Percentiles rank a stretch among this genome's conserved stretches.
Conservation (phyloP, 2,888 invertebrate genomes). For the Sinotaia quadrata region DNA sequence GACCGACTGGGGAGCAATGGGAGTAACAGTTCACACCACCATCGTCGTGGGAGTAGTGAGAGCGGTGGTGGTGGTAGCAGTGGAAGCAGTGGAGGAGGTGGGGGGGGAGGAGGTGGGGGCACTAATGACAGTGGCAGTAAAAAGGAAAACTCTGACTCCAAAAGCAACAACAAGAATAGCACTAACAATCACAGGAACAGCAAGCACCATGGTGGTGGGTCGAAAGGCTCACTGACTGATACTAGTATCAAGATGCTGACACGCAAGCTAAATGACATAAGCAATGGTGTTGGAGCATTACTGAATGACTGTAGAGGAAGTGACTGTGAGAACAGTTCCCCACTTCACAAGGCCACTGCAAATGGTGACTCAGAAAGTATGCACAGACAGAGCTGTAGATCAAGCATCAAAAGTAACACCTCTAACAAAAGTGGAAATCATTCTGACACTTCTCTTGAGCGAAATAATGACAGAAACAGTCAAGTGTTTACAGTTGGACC, state of each 20-base stretch:
- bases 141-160: conserved; percentile 41
- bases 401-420: conserved; percentile 10
- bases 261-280: conserved; percentile 27
- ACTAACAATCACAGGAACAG: conserved; percentile 21
- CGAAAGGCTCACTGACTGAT: conserved; percentile 21
- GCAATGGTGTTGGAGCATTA: conserved; percentile 21
- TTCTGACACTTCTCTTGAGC: neutral
- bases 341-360: neutral
- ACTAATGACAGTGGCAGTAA: conserved; percentile 47
- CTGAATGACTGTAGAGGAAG: conserved; percentile 26
- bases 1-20: conserved; percentile 41
- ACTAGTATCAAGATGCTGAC: conserved; percentile 21
- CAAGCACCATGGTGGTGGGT: conserved; percentile 15
- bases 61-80: conserved; percentile 37
- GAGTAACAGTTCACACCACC: conserved; percentile 35
- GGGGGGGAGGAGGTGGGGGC: conserved; percentile 47
- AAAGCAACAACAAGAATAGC: conserved; percentile 19
- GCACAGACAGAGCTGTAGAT: conserved; percentile 17
- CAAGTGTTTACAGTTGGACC: neutral
- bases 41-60: conserved; percentile 37
- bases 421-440: neutral
- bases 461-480: conserved; percentile 2
- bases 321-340: conserved; percentile 25
- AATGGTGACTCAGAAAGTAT: neutral
- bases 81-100: conserved; percentile 45